These are phyloP conservation scores for Polia nebulosa DNA, from an alignment of 2,888 invertebrate species.

Conservation along the genomic window DNA sequence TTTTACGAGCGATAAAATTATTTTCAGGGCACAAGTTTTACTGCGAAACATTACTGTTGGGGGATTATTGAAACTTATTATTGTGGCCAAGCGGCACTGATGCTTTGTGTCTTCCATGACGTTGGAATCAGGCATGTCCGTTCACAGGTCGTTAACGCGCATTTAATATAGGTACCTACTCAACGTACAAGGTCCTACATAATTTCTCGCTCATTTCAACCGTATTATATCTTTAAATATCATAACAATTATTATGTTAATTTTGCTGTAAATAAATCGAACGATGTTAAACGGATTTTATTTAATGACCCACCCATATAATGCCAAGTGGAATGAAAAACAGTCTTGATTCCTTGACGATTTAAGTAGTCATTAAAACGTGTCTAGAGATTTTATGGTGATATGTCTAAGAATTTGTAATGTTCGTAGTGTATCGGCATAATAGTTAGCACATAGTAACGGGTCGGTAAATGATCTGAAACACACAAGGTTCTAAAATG, in stretches of 20 bases:
- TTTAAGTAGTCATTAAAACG: constrained; percentile 43
- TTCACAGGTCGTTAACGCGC: constrained; percentile 38
- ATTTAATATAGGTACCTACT: constrained; percentile 34
- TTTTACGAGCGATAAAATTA: constrained; percentile 23
- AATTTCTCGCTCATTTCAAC: constrained; percentile 36
- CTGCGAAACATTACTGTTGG: constrained; percentile 3
- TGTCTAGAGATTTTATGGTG: constrained; percentile 32
- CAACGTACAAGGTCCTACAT: constrained; percentile 18
- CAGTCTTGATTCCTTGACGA: constrained; percentile 20
- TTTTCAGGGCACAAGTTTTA: constrained; percentile 19
- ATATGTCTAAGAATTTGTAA: constrained; percentile 27
- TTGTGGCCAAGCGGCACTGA: constrained; percentile 6
- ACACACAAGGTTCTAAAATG: constrained; percentile 63
- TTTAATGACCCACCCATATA: constrained; percentile 34
- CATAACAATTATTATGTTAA: constrained; percentile 45
- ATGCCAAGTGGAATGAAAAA: constrained; percentile 15
- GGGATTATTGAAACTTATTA: constrained; percentile 28
- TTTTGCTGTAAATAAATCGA: constrained; percentile 38
- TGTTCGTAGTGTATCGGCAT: constrained; percentile 4
- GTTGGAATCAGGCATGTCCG: constrained; percentile 19
- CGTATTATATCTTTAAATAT: constrained; percentile 25
- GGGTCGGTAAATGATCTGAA: constrained; percentile 67
- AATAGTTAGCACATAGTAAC: constrained; percentile 36
- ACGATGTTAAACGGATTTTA: constrained; percentile 23
- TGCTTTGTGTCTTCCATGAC: constrained; percentile 32